These are phyloP conservation scores for Sorex fumeus DNA, from an alignment of 2,113 vertebrate species.

Conservation along the genomic window DNA sequence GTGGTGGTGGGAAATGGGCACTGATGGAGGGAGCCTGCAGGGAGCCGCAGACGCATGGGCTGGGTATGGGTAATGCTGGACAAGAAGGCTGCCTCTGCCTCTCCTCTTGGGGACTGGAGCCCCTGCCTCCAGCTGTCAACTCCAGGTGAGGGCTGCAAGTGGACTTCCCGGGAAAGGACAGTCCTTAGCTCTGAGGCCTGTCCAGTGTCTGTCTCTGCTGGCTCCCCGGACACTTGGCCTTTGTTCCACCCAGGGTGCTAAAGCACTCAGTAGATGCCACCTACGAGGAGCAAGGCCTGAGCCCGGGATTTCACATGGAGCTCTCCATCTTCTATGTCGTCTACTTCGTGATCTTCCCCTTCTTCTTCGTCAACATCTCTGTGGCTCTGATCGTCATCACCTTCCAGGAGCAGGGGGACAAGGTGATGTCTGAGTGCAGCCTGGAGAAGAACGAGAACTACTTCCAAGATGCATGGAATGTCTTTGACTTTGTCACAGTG, in stretches of 20 bases:
- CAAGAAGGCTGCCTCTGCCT: not conserved
- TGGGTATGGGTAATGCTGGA: not conserved
- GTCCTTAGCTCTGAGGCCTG: too few species aligned
- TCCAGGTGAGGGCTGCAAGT: too few species aligned
- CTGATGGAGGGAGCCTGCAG: too few species aligned
- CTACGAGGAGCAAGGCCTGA: conserved; percentile 96
- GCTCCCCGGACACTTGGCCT: conserved; percentile 35
- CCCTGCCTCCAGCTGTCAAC: too few species aligned
- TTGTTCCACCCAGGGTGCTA: conserved; percentile 92
- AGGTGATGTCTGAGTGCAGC: conserved; percentile 98
- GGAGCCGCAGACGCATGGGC: not conserved
- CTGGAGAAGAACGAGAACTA: conserved; percentile 99
- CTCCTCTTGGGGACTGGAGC: too few species aligned
- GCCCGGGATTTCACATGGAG: conserved; percentile 97
- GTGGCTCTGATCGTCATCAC: conserved; percentile 99
- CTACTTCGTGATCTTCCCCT: conserved; percentile 99
- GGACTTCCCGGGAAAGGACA: too few species aligned
- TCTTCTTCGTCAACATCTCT: conserved; percentile 99
- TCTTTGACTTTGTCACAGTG: conserved; percentile 99
- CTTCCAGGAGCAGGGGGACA: conserved; percentile 99
- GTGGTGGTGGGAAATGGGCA: too few species aligned
- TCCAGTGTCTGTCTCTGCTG: not conserved
- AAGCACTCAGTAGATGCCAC: conserved; percentile 98
- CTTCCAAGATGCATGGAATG: conserved; percentile 98
- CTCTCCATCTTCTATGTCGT: conserved; percentile 99